A percentile compares a stretch with the other conserved stretches of the same genome.
These are phyloP conservation scores for Esperia sulphurella DNA, from an alignment of 2,888 invertebrate genomes.

Conservation along the genomic window DNA sequence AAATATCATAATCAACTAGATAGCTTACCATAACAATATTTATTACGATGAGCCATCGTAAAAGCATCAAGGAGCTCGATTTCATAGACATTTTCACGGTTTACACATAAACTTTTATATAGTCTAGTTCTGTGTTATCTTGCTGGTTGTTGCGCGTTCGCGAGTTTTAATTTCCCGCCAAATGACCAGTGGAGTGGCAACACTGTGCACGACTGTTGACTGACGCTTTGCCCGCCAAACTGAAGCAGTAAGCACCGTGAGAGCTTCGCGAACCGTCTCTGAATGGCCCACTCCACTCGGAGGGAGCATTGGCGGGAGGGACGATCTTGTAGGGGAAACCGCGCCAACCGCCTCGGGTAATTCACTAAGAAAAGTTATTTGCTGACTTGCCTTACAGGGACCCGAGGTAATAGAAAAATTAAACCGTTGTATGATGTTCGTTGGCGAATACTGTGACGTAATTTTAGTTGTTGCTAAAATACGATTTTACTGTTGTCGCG, in stretches of 20 bases:
- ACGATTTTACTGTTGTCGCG: too few species aligned
- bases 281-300: constrained; percentile 68
- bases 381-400: constrained; percentile 57
- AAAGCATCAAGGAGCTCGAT: constrained; percentile 34
- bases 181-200: constrained; percentile 34
- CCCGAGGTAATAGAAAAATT: constrained; percentile 54
- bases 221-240: constrained; percentile 72
- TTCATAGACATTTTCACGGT: constrained; percentile 28
- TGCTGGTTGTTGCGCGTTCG: constrained; percentile 29
- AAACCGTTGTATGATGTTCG: constrained; percentile 32
- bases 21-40: constrained; percentile 57
- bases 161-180: constrained; percentile 59
- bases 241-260: constrained; percentile 61
- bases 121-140: constrained; percentile 30
- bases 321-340: constrained; percentile 72
- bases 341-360: constrained; percentile 72
- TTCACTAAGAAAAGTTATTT: constrained; percentile 78
- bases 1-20: constrained; percentile 17
- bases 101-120: constrained; percentile 33
- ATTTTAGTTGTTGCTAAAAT: too few species aligned
- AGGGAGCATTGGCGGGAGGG: constrained; percentile 74
- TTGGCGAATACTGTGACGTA: too few species aligned
- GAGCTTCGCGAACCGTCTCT: constrained; percentile 75
- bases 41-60: constrained; percentile 53
- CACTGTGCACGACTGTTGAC: constrained; percentile 51